A percentile compares a stretch with the other conserved stretches of the same genome.
Evolutionary conservation across 2,888 invertebrate genomes (phyloP).

Genomic region (Myopa testacea): DNA sequence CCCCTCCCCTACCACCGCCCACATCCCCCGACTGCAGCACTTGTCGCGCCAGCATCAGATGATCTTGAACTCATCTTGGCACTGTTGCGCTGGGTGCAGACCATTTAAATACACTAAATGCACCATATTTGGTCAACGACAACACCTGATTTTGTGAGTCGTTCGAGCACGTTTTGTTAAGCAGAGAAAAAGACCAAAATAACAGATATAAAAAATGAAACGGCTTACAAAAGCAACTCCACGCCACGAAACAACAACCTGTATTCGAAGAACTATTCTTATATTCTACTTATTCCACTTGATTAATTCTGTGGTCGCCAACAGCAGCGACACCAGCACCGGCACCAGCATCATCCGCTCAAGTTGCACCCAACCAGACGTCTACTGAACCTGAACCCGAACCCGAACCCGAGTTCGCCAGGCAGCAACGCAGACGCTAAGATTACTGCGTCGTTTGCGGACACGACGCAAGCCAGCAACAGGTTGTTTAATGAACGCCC

Average conservation of each 20-base stretch:
- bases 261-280: constrained; percentile 35
- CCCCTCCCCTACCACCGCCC: not conserved
- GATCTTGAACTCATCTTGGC: not conserved
- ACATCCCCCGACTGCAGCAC: not conserved
- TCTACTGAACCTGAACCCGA: constrained; percentile 32
- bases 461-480: constrained; percentile 39
- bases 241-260: constrained; percentile 21
- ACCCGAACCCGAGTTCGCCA: constrained; percentile 24
- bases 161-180: not conserved
- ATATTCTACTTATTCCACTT: constrained; percentile 31
- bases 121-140: constrained; percentile 7
- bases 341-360: constrained; percentile 25
- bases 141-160: not conserved
- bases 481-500: constrained; percentile 53
- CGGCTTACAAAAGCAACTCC: not conserved
- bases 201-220: not conserved
- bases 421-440: constrained; percentile 3
- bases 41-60: not conserved
- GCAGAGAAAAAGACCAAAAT: not conserved
- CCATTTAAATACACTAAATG: not conserved
- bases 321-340: constrained; percentile 2
- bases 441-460: constrained; percentile 8
- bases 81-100: not conserved
- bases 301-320: constrained; percentile 38
- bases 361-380: constrained; percentile 25